Evolutionary conservation across 1,140 invertebrate species (phyloP).

Genomic region (Drosophila nigromelanica): DNA sequence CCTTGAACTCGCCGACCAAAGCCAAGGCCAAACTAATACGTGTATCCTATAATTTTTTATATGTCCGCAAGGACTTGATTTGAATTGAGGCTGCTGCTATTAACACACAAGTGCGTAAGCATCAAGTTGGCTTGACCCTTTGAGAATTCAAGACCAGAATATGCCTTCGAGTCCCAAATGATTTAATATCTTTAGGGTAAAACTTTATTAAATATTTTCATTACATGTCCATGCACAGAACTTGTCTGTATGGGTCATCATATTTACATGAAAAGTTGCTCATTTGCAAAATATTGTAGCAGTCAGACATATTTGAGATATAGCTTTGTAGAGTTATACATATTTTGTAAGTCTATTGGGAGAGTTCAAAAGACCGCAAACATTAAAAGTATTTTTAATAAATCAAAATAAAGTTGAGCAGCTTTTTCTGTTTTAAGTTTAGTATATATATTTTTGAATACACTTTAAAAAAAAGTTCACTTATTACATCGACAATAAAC

Average conservation of each 20-base stretch:
- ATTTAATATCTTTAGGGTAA: slow-evolving; percentile 1
- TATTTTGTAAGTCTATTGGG: not conserved
- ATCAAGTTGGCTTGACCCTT: slow-evolving; percentile 1
- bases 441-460: no score
- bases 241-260: slow-evolving; percentile 4
- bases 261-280: slow-evolving; percentile 6
- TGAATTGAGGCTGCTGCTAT: slow-evolving; percentile 5
- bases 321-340: not conserved
- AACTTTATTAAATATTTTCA: slow-evolving; percentile 19
- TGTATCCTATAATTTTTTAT: slow-evolving; percentile 28
- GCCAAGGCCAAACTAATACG: slow-evolving; percentile 43
- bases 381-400: no score
- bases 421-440: no score
- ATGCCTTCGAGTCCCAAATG: not conserved
- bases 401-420: no score
- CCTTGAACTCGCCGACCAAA: slow-evolving; percentile 52
- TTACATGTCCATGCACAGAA: not conserved
- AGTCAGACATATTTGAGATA: not conserved
- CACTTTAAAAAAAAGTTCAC: no score
- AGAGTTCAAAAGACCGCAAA: not conserved
- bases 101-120: not conserved
- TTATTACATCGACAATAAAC: not conserved
- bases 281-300: slow-evolving; percentile 7
- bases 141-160: slow-evolving; percentile 2
- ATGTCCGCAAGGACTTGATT: slow-evolving; percentile 4